Evolutionary conservation across 2,888 invertebrate species (phyloP).

Genomic region (Drosophila merina): DNA sequence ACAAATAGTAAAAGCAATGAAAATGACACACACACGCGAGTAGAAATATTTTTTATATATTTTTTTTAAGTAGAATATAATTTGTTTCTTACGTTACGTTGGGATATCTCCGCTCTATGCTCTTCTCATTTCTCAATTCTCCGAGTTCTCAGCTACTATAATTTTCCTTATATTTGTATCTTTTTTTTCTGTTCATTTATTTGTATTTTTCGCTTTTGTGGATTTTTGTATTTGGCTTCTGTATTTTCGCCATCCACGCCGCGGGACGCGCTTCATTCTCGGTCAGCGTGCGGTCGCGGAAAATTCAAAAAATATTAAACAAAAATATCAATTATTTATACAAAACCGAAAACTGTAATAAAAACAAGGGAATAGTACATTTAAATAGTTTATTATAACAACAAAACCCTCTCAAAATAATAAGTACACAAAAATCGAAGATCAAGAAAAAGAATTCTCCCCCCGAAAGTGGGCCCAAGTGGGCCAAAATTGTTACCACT

Average conservation of each 20-base stretch:
- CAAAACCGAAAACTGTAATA: not conserved
- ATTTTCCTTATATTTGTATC: conserved; percentile 41
- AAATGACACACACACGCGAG: conserved; percentile 28
- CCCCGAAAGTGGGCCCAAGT: conserved; percentile 23
- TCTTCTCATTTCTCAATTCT: conserved; percentile 24
- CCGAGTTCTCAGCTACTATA: conserved; percentile 29
- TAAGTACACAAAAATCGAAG: not conserved
- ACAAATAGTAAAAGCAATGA: not conserved
- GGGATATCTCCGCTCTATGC: conserved; percentile 30
- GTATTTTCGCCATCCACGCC: conserved; percentile 72
- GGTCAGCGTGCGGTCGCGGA: conserved; percentile 68
- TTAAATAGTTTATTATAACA: not conserved
- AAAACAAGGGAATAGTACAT: not conserved
- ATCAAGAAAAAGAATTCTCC: not conserved
- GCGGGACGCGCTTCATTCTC: conserved; percentile 73
- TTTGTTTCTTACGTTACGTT: conserved; percentile 72
- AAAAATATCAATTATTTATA: not conserved
- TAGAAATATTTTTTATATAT: conserved; percentile 19
- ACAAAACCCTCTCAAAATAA: not conserved
- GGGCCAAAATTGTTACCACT: conserved; percentile 25
- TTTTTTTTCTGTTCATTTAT: conserved; percentile 19
- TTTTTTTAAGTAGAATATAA: conserved; percentile 69
- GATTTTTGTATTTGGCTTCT: conserved; percentile 49
- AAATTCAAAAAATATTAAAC: conserved; percentile 53
- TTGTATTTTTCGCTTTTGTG: conserved; percentile 47